Percentiles rank a stretch among this genome's conserved stretches.
Evolutionary conservation across 2,888 invertebrate species (phyloP).

Genomic region (Eupithecia subumbrata): DNA sequence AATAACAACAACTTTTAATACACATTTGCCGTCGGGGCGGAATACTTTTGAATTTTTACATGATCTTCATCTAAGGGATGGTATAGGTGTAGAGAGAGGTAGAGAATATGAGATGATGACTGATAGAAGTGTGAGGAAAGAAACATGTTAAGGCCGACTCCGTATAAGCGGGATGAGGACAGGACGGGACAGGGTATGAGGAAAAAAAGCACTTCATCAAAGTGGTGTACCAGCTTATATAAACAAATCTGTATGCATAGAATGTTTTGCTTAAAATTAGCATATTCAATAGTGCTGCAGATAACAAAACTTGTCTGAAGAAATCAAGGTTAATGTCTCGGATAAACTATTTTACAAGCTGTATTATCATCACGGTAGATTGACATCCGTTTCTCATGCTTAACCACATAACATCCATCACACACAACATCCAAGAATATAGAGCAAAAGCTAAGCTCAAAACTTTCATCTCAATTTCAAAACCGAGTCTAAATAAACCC

Average conservation of each 20-base stretch:
- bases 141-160: neutral
- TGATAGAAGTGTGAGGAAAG: neutral
- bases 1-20: no score
- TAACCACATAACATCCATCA: no score
- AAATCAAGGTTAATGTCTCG: neutral
- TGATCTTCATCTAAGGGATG: no score
- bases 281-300: neutral
- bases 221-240: no score
- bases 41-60: no score
- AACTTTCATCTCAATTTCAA: slow-evolving; percentile 58
- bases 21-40: no score
- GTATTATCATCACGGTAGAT: neutral
- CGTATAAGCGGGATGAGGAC: neutral
- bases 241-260: no score
- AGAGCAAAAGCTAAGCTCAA: slow-evolving; percentile 43
- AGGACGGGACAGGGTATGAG: no score
- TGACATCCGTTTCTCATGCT: neutral
- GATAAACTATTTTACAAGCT: neutral
- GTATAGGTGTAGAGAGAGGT: no score
- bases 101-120: neutral
- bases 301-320: neutral
- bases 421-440: slow-evolving; percentile 25
- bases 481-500: slow-evolving; percentile 61
- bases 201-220: no score
- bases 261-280: no score